Percentiles rank a stretch among this genome's conserved stretches.
Conservation (phyloP, 2,888 invertebrate genomes). For the Scelioninae gen. 1 region DNA sequence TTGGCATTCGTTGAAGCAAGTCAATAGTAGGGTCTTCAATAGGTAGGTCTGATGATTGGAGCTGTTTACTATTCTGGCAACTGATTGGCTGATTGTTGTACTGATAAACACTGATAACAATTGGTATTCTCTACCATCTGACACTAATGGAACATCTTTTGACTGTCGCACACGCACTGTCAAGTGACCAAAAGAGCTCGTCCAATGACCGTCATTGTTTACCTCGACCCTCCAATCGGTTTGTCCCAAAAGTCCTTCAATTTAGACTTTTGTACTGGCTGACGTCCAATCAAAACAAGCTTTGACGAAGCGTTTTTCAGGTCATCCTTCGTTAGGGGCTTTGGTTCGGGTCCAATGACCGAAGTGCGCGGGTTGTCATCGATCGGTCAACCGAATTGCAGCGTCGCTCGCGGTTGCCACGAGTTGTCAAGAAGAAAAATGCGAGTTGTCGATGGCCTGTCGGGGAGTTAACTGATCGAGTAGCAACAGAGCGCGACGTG, state of each 20-base stretch:
- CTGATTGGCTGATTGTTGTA: too few species aligned
- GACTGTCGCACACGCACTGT: too few species aligned
- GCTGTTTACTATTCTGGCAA: too few species aligned
- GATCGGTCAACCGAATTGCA: too few species aligned
- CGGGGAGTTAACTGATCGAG: conserved; percentile 71
- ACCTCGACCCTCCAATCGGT: conserved; percentile 13
- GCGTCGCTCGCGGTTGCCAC: too few species aligned
- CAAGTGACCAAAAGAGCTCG: too few species aligned
- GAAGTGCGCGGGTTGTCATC: conserved; percentile 31
- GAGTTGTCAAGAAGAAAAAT: too few species aligned
- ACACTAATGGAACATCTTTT: too few species aligned
- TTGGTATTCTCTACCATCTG: too few species aligned
- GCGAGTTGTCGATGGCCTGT: conserved; percentile 66
- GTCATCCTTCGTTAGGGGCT: conserved; percentile 24
- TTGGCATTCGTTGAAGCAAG: conserved; percentile 4
- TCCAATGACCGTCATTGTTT: conserved; percentile 41
- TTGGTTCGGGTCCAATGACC: conserved; percentile 39
- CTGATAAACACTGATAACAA: too few species aligned
- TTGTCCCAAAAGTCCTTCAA: conserved; percentile 4
- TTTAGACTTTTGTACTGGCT: conserved; percentile 19
- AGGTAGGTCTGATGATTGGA: too few species aligned
- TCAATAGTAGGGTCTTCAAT: conserved; percentile 5
- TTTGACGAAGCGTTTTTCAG: conserved; percentile 7
- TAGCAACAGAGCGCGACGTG: conserved; percentile 69
- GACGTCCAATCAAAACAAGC: conserved; percentile 17